Percentiles rank a stretch among this genome's conserved stretches.
phyloP scores from a whole-genome alignment of 2,797 vertebrate genomes.

The Lutjanus argentimaculatus region DNA sequence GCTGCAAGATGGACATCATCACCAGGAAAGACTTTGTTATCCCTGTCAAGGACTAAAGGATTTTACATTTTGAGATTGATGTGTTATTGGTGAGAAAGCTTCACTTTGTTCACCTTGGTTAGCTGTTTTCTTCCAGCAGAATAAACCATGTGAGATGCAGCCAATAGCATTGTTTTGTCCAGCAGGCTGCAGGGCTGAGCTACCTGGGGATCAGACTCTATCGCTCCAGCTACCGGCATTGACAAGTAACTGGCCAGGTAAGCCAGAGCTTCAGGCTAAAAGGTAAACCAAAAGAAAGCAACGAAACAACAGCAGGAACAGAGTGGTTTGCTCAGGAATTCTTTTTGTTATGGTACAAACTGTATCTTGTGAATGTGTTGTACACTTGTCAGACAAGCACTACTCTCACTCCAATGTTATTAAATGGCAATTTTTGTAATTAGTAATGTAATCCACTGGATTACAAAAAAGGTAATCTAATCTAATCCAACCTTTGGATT shows the following conservation, averaged over 20 bases:
- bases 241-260: background rate
- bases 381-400: background rate
- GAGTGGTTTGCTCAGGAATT: background rate
- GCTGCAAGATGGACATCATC: background rate
- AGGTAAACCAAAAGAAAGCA: background rate
- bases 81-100: background rate
- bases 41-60: background rate
- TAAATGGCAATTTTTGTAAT: no score
- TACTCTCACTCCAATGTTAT: background rate
- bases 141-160: background rate
- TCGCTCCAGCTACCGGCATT: background rate
- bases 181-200: background rate
- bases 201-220: background rate
- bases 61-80: background rate
- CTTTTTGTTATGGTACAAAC: background rate
- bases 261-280: background rate
- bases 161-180: background rate
- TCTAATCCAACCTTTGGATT: no score
- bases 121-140: background rate
- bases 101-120: background rate
- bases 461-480: no score
- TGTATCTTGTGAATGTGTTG: background rate
- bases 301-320: constrained; percentile 1
- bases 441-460: no score
- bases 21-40: background rate